Conservation (phyloP, 2,113 vertebrate genomes). For the Megaceryle torquata region DNA sequence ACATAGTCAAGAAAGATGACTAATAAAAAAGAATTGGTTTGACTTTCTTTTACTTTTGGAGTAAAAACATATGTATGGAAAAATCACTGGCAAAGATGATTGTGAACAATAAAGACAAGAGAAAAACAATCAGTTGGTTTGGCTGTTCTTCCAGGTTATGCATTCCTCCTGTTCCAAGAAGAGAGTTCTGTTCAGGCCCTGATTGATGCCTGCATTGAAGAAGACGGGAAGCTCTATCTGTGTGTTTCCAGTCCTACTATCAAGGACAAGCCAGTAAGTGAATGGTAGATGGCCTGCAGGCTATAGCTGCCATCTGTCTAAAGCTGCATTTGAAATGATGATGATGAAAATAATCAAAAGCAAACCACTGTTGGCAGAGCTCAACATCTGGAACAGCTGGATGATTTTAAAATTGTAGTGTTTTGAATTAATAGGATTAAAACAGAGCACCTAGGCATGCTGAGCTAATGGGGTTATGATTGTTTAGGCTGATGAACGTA, state of each 20-base stretch:
- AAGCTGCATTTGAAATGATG: background rate
- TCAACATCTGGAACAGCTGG: slow-evolving; percentile 25
- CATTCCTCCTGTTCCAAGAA: slow-evolving; percentile 98
- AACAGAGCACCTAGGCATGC: background rate
- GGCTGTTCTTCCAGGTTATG: slow-evolving; percentile 81
- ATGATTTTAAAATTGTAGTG: background rate
- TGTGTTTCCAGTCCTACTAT: slow-evolving; percentile 98
- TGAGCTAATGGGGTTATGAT: background rate
- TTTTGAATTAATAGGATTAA: slow-evolving; percentile 31
- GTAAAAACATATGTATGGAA: background rate
- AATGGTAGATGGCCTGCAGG: background rate
- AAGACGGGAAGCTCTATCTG: slow-evolving; percentile 96
- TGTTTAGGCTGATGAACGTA: background rate
- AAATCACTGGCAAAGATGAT: background rate
- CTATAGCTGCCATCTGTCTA: slow-evolving; percentile 15
- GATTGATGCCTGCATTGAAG: slow-evolving; percentile 97
- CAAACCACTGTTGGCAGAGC: background rate
- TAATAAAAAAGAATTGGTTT: background rate
- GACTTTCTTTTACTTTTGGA: background rate
- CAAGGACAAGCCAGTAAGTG: slow-evolving; percentile 98
- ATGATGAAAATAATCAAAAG: slow-evolving; percentile 2
- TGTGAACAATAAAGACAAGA: background rate
- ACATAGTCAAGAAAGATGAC: background rate
- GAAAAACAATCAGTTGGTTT: background rate
- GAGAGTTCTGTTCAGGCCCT: slow-evolving; percentile 96